phyloP scores from a whole-genome alignment of 1,140 invertebrate species.

The Metaphire vulgaris region DNA sequence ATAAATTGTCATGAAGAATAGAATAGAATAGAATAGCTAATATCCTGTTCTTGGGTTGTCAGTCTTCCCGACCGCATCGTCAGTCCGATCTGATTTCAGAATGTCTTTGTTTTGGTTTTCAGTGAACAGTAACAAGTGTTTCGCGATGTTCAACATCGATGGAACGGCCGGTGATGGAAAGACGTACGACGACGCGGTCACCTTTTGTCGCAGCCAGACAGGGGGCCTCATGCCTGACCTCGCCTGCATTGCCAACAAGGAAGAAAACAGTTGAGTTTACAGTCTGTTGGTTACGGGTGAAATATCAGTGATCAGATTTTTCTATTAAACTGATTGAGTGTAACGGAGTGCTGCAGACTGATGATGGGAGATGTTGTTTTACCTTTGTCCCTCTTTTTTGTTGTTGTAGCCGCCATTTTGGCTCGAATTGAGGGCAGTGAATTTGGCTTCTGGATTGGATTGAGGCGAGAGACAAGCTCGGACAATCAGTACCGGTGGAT shows the following conservation, averaged over 20 bases:
- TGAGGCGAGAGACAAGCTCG: not conserved
- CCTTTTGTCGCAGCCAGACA: not conserved
- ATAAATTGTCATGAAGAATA: too few relatives aligned
- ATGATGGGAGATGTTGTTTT: too few relatives aligned
- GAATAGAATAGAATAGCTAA: too few relatives aligned
- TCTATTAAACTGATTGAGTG: too few relatives aligned
- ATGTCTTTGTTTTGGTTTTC: not conserved
- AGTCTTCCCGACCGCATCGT: too few relatives aligned
- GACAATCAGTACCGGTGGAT: not conserved
- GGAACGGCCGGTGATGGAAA: not conserved
- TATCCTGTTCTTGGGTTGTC: too few relatives aligned
- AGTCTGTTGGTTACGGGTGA: too few relatives aligned
- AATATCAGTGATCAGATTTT: too few relatives aligned
- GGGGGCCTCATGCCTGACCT: not conserved
- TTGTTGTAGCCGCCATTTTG: not conserved
- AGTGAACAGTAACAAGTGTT: not conserved
- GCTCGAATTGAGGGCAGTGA: not conserved
- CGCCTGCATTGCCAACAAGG: not conserved
- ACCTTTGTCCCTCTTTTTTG: not conserved
- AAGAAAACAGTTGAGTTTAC: not conserved
- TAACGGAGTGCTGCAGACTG: too few relatives aligned
- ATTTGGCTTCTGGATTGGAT: not conserved
- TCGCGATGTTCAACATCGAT: not conserved
- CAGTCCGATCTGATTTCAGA: too few relatives aligned
- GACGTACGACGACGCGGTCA: not conserved